Conservation (phyloP, 2,888 invertebrate species). For the Cerastis rubricosa region DNA sequence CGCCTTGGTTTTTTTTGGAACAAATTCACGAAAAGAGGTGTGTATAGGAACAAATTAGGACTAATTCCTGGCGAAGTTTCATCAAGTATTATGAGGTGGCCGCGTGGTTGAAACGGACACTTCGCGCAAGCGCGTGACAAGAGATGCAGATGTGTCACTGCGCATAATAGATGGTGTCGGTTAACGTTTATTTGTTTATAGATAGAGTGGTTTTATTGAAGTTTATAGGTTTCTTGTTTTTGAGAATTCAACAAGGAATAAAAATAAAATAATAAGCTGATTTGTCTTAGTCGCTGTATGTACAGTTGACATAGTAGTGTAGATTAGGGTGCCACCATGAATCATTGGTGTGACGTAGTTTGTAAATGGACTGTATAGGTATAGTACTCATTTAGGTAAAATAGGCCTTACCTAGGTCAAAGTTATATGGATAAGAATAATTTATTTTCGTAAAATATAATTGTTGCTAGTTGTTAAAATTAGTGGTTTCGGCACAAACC, state of each 20-base stretch:
- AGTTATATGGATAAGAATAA: no score
- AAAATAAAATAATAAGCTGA: neutral
- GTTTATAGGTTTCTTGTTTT: neutral
- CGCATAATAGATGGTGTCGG: constrained; percentile 8
- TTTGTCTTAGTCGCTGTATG: neutral
- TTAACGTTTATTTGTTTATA: neutral
- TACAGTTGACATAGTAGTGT: neutral
- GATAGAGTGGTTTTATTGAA: neutral
- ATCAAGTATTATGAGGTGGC: no score
- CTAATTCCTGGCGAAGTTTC: no score
- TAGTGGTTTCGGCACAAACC: no score
- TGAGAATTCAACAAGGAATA: neutral
- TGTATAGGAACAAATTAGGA: no score
- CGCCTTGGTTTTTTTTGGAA: no score
- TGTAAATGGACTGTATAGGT: neutral
- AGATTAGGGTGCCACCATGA: neutral
- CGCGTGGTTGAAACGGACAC: no score
- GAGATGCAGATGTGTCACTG: constrained; percentile 31
- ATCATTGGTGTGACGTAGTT: neutral
- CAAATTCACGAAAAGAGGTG: no score
- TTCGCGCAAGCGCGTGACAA: constrained; percentile 32
- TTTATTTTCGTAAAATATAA: no score
- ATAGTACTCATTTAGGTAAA: no score
- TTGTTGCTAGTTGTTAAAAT: no score
- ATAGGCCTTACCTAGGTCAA: no score